A percentile compares a stretch with the other conserved stretches of the same genome.
phyloP scores from a whole-genome alignment of 2,888 invertebrate genomes.

The Thereva unica region DNA sequence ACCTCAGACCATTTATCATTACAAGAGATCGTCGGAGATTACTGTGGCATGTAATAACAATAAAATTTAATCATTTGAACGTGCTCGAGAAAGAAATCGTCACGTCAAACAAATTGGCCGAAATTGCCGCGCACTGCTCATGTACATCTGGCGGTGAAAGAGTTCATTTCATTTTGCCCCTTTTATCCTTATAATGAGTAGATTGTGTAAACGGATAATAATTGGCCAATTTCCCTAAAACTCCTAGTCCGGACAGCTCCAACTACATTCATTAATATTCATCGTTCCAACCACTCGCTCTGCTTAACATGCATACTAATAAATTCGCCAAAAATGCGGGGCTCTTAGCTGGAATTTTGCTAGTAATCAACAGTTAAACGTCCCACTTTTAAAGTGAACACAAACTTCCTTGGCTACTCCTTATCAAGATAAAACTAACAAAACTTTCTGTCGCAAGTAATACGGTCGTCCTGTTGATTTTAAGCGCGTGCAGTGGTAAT shows the following conservation, averaged over 20 bases:
- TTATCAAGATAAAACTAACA: constrained; percentile 18
- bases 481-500: background rate
- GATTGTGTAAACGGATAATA: no score
- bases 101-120: no score
- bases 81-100: no score
- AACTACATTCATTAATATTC: constrained; percentile 22
- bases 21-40: no score
- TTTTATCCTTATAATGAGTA: no score
- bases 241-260: background rate
- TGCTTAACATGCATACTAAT: constrained; percentile 21
- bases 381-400: constrained; percentile 16
- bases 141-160: no score
- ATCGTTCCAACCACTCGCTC: constrained; percentile 16
- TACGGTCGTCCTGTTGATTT: background rate
- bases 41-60: no score
- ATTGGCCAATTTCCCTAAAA: no score
- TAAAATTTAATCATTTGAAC: no score
- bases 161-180: no score
- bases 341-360: constrained; percentile 17
- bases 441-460: constrained; percentile 1
- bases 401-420: constrained; percentile 13
- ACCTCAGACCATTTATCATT: no score
- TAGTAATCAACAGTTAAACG: constrained; percentile 20
- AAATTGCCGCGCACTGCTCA: no score
- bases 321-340: constrained; percentile 25